Evolutionary conservation across 2,113 vertebrate genomes (phyloP).

Genomic region (Etia nguti): DNA sequence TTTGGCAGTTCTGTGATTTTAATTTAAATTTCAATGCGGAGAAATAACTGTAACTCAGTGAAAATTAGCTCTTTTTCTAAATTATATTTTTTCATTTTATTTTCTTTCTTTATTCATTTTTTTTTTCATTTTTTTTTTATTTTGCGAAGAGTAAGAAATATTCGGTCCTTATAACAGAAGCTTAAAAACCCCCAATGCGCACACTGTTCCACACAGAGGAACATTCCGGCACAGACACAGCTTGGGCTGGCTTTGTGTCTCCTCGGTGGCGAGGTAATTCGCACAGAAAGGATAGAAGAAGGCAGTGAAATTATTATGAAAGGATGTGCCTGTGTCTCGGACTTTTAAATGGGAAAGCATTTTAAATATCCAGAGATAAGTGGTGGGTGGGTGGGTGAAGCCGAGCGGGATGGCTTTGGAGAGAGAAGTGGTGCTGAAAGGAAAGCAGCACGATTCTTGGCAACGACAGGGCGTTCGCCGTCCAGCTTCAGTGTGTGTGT

Average conservation of each 20-base stretch:
- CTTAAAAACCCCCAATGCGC: neutral
- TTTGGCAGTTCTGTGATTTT: neutral
- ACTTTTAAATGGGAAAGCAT: neutral
- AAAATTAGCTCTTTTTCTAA: fast-evolving
- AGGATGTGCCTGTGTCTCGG: neutral
- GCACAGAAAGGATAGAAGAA: neutral
- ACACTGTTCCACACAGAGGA: neutral
- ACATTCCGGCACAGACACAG: neutral
- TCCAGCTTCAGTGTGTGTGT: neutral
- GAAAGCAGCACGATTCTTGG: conserved; percentile 63
- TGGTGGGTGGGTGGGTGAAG: neutral
- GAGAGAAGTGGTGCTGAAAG: conserved; percentile 63
- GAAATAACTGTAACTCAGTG: neutral
- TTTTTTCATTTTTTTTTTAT: neutral
- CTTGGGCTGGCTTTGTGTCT: neutral
- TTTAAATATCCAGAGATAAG: conserved; percentile 1
- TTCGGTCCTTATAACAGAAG: neutral
- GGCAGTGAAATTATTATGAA: neutral
- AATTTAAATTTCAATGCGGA: neutral
- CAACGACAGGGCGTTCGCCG: neutral
- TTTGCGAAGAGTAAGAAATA: neutral
- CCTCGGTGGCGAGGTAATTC: neutral
- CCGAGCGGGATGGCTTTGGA: neutral
- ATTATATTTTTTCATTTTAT: neutral
- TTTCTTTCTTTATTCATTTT: neutral